Conservation (phyloP, 2,113 vertebrate genomes). For the Chrysochloris asiatica region DNA sequence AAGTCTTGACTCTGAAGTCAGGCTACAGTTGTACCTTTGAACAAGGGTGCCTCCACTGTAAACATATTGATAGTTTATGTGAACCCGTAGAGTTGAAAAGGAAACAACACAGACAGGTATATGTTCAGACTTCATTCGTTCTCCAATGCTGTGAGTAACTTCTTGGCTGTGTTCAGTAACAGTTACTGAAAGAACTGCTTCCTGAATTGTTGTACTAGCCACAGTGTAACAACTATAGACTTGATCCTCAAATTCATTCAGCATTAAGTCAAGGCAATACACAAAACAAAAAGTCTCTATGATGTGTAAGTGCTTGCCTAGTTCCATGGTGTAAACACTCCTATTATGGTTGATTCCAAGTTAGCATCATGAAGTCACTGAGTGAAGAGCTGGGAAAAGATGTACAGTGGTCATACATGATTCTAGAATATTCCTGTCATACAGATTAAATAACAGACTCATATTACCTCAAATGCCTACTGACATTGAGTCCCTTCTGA, state of each 20-base stretch:
- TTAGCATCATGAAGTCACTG: not conserved
- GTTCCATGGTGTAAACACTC: not conserved
- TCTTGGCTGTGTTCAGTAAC: not conserved
- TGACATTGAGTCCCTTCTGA: not conserved
- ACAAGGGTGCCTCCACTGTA: no score
- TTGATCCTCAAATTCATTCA: not conserved
- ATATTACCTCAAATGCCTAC: no score
- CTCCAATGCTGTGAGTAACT: not conserved
- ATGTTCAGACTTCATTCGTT: not conserved
- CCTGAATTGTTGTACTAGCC: not conserved
- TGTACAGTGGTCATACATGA: accelerated
- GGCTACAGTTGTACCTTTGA: not conserved
- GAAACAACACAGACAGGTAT: not conserved
- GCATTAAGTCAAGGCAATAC: not conserved
- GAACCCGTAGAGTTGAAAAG: not conserved
- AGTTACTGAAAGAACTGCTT: not conserved
- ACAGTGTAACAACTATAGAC: not conserved
- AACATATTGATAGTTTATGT: not conserved
- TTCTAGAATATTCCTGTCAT: no score
- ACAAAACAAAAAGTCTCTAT: not conserved
- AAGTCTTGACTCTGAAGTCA: not conserved
- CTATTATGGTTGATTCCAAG: not conserved
- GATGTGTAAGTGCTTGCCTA: not conserved
- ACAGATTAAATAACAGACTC: not conserved
- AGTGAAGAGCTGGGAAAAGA: no score